Evolutionary conservation across 2,888 invertebrate genomes (phyloP).

Genomic region (Ectemnius cavifrons): DNA sequence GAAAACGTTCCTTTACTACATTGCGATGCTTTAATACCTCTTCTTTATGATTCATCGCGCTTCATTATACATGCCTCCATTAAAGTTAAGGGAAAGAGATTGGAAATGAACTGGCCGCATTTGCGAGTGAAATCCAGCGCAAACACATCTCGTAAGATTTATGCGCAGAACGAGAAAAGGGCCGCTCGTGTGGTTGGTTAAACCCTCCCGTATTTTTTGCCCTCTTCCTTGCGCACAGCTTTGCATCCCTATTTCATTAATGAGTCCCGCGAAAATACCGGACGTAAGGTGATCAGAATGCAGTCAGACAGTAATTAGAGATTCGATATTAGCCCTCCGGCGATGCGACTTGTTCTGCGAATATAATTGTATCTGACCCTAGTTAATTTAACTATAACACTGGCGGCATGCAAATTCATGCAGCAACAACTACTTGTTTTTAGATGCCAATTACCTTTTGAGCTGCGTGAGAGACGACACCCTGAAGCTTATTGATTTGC

Average conservation of each 20-base stretch:
- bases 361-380: constrained; percentile 29
- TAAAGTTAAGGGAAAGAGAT: constrained; percentile 42
- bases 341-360: constrained; percentile 22
- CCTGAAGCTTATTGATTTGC: constrained; percentile 94
- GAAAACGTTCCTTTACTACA: constrained; percentile 52
- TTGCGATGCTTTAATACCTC: constrained; percentile 42
- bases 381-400: constrained; percentile 41
- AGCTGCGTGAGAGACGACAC: constrained; percentile 97
- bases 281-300: constrained; percentile 36
- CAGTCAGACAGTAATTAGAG: constrained; percentile 30
- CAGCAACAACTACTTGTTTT: constrained; percentile 70
- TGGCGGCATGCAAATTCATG: constrained; percentile 39
- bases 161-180: constrained; percentile 30
- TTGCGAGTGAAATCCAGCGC: constrained; percentile 35
- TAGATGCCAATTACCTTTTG: constrained; percentile 93
- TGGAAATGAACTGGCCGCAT: constrained; percentile 38
- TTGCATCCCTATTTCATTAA: constrained; percentile 20
- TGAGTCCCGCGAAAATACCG: constrained; percentile 15
- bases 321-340: constrained; percentile 36
- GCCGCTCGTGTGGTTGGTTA: neutral
- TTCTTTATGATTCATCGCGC: constrained; percentile 49
- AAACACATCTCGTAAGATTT: constrained; percentile 43
- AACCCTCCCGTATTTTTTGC: neutral
- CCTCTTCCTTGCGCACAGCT: neutral
- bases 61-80: constrained; percentile 57